A percentile compares a stretch with the other conserved stretches of the same genome.
Evolutionary conservation across 2,797 vertebrate species (phyloP).

Genomic region (Orientallactaga sibirica): DNA sequence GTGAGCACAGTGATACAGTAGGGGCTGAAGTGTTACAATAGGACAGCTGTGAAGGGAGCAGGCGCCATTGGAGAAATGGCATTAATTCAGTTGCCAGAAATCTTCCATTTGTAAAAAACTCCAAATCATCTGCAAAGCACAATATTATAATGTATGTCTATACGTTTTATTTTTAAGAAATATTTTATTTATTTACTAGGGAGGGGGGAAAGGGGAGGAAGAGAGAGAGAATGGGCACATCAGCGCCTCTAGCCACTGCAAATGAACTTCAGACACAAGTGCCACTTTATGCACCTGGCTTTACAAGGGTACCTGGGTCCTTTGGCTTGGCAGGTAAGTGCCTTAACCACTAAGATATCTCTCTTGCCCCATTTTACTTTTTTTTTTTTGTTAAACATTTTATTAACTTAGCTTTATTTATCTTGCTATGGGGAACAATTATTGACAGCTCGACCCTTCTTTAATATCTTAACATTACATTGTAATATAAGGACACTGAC

Average conservation of each 20-base stretch:
- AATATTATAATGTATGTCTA: background rate
- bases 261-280: no score
- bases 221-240: no score
- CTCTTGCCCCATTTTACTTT: no score
- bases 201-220: no score
- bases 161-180: background rate
- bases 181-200: background rate
- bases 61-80: background rate
- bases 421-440: background rate
- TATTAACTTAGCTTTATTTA: background rate
- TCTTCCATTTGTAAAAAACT: background rate
- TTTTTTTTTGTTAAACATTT: no score
- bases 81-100: background rate
- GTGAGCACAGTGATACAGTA: background rate
- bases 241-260: no score
- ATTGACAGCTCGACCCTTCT: background rate
- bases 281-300: no score
- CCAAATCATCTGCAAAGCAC: background rate
- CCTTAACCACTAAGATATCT: no score
- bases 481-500: background rate
- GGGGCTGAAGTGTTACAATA: background rate
- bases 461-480: conserved; percentile 33
- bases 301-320: no score
- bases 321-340: no score
- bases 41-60: background rate